Conservation (phyloP, 2,113 vertebrate genomes). For the Etheostoma cragini region DNA sequence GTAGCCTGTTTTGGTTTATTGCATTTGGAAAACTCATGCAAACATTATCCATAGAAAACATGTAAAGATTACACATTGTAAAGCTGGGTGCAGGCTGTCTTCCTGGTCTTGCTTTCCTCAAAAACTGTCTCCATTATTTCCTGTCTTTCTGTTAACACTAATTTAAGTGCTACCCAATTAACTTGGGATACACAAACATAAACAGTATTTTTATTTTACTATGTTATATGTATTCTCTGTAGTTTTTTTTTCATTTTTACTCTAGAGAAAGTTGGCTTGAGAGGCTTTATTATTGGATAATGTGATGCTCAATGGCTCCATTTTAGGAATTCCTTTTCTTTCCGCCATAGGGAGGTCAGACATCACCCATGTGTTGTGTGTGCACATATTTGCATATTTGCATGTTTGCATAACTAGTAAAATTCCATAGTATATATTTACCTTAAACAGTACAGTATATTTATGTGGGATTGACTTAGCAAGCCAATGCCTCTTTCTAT, state of each 20-base stretch:
- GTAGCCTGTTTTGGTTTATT: background rate
- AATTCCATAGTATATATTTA: background rate
- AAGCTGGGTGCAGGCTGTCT: background rate
- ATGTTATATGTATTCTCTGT: background rate
- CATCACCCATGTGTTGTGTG: background rate
- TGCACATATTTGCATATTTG: background rate
- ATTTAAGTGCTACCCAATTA: background rate
- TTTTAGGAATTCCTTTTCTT: conserved; percentile 3
- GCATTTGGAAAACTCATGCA: background rate
- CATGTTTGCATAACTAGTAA: background rate
- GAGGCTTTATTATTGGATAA: conserved; percentile 7
- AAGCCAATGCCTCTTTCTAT: background rate
- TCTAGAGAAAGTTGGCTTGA: background rate
- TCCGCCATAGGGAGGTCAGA: conserved; percentile 13
- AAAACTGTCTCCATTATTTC: background rate
- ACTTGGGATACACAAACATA: too few species aligned
- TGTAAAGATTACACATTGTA: conserved; percentile 2
- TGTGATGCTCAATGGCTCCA: conserved; percentile 7
- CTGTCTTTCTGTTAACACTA: background rate
- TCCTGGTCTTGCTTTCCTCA: background rate
- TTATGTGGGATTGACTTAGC: background rate
- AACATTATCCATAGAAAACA: background rate
- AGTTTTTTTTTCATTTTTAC: background rate
- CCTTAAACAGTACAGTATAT: background rate
- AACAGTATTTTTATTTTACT: background rate